Percentiles rank a stretch among this genome's conserved stretches.
Conservation (phyloP, 2,113 vertebrate genomes). For the Silurus glanis region DNA sequence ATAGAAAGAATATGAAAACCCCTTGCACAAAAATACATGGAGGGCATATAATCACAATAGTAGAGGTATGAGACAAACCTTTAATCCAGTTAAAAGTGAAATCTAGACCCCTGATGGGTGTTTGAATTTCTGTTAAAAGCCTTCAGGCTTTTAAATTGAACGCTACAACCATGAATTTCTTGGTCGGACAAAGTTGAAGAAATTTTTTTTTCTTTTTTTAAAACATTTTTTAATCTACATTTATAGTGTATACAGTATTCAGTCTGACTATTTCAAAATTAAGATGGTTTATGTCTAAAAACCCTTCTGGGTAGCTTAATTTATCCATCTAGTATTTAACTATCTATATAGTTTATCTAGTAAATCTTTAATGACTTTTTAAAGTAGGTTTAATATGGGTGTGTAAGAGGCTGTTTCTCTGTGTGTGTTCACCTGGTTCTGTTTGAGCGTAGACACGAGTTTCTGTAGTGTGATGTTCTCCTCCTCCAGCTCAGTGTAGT, state of each 20-base stretch:
- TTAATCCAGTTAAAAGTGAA: background rate
- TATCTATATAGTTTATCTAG: too few species aligned
- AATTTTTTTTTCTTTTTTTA: background rate
- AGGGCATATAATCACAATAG: too few species aligned
- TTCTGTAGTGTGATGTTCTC: slow-evolving; percentile 90
- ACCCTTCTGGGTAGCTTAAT: too few species aligned
- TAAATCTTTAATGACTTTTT: too few species aligned
- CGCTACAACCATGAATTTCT: background rate
- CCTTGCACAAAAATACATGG: too few species aligned
- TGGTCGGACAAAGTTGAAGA: background rate
- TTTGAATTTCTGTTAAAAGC: background rate
- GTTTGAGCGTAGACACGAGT: slow-evolving; percentile 84
- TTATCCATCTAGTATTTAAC: too few species aligned
- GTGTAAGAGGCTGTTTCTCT: slow-evolving; percentile 12
- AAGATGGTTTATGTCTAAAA: background rate
- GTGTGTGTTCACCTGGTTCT: slow-evolving; percentile 79
- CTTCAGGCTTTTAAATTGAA: background rate
- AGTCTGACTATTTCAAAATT: background rate
- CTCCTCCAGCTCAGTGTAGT: slow-evolving; percentile 87
- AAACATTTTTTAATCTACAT: background rate
- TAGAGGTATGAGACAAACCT: too few species aligned
- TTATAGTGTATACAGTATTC: background rate
- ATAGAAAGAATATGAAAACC: too few species aligned
- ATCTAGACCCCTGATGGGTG: background rate
- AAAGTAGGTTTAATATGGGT: background rate